Percentiles rank a stretch among this genome's conserved stretches.
Evolutionary conservation across 2,113 vertebrate species (phyloP).

Genomic region (Scopus umbretta): DNA sequence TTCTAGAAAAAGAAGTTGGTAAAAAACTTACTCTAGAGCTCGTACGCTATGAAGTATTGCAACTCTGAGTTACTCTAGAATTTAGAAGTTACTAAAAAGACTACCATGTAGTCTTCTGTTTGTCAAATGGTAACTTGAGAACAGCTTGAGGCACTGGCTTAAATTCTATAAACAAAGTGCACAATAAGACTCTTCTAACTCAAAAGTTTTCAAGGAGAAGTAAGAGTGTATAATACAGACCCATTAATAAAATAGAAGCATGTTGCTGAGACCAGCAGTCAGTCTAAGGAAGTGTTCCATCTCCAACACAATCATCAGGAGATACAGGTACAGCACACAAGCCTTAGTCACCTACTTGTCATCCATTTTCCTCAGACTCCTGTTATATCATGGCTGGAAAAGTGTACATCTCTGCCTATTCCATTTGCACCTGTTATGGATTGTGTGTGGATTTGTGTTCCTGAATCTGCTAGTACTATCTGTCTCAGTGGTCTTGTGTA

Average conservation of each 20-base stretch:
- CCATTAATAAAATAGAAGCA: not conserved
- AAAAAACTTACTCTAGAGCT: not conserved
- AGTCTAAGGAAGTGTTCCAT: accelerated
- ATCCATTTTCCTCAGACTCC: not conserved
- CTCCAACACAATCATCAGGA: not conserved
- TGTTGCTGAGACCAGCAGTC: accelerated
- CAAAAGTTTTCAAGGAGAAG: not conserved
- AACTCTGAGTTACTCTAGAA: not conserved
- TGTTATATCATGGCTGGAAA: not conserved
- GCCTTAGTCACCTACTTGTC: not conserved
- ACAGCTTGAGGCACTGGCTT: not conserved
- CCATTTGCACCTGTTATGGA: not conserved
- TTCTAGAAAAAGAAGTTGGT: not conserved
- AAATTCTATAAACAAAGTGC: not conserved
- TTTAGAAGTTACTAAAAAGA: not conserved
- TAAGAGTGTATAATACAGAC: not conserved
- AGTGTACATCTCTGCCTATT: not conserved
- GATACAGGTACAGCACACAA: accelerated
- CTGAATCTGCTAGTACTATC: not conserved
- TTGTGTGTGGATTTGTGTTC: not conserved
- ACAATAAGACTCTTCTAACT: not conserved
- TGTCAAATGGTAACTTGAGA: not conserved
- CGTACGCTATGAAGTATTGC: not conserved
- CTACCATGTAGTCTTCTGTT: not conserved
- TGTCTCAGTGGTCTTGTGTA: not conserved